phyloP scores from a whole-genome alignment of 2,888 invertebrate genomes.

The Hymenopus coronatus region DNA sequence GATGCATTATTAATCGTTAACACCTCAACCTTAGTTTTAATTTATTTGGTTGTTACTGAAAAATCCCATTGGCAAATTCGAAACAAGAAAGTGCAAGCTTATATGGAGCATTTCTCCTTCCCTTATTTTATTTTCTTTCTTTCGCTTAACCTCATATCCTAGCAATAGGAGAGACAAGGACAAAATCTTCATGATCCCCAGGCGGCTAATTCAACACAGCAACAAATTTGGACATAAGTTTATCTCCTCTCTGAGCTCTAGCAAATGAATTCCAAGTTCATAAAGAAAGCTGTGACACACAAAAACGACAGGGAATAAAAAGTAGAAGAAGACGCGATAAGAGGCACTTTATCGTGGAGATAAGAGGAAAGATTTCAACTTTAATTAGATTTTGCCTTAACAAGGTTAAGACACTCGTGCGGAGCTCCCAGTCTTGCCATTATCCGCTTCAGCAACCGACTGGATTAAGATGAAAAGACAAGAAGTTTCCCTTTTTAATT shows the following conservation, averaged over 20 bases:
- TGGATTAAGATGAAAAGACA: background rate
- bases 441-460: background rate
- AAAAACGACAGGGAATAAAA: background rate
- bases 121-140: background rate
- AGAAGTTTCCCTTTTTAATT: background rate
- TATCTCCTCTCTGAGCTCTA: background rate
- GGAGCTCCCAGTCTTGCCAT: background rate
- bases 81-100: background rate
- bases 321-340: background rate
- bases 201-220: background rate
- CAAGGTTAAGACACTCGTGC: background rate
- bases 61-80: background rate
- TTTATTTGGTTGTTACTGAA: too few relatives aligned
- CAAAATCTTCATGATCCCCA: background rate
- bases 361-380: background rate
- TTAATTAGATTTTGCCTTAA: background rate
- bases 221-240: background rate
- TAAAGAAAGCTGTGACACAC: background rate
- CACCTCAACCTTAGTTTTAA: too few relatives aligned
- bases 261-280: background rate
- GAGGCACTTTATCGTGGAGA: background rate
- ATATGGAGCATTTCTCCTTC: background rate
- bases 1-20: too few relatives aligned
- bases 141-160: too few relatives aligned
- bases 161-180: too few relatives aligned